Evolutionary conservation across 2,797 vertebrate species (phyloP), one percentile per base, ranked within the genome.

Genomic region (Diglossa cyanea): DNA sequence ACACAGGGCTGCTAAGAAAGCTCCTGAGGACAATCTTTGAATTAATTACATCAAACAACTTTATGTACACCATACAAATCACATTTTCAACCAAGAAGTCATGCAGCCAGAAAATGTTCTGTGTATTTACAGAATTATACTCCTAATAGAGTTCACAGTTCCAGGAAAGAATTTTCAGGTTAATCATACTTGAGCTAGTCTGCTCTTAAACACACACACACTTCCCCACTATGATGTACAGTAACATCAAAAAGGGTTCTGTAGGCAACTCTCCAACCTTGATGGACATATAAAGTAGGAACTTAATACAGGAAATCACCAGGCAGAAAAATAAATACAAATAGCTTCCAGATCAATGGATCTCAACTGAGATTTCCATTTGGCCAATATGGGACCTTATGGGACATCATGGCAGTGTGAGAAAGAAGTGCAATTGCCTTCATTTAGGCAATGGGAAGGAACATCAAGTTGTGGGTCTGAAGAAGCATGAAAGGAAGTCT

Each of bases 271-370:
- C 67, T 73, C 60, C 63, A 57, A 11, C 35, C 74, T n/a, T 53
- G 58, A 73, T 17, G 24, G 91, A 62, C 9, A 2, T 2, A 40
- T 13, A 26, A 14, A 84, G 73, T 13, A 88, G 35, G 48, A 90
- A 50, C 42, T 63, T 40, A 31, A 62, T 10, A 63, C 10, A 86
- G 63, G 44, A 89, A 91, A 94, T 31, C 50, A 87, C 35, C 33
- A 61, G 42, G 47, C 6, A 13, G 77, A 70, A 94, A 96, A 89
- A 63, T 19, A 89, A 90, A 89, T 28, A 71, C 51, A 55, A 75
- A 73, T 13, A 79, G 30, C 44, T 61, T 84, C 39, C n/a, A 78
- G 39, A 92, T 47, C 79, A 78, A 26, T 68, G 60, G 33, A 72
- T 80, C 60, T 66, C 80, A 55, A 21, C 21, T 11, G 28, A 78